phyloP scores from a whole-genome alignment of 1,140 invertebrate genomes.

The Leptestheria dahalacensis region DNA sequence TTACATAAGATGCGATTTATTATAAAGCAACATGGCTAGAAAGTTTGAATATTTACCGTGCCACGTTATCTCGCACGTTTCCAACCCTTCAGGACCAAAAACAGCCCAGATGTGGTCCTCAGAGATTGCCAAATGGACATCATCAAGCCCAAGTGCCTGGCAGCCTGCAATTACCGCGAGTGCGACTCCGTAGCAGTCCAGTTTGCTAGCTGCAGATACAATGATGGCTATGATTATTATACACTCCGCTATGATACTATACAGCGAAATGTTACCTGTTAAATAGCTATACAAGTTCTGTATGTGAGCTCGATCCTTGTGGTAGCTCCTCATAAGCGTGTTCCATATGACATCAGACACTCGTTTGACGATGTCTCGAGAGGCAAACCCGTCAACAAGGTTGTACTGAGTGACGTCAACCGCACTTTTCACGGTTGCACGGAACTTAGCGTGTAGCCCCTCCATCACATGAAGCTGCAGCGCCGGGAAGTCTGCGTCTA shows the following conservation, averaged over 20 bases:
- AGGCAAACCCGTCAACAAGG: slow-evolving; percentile 25
- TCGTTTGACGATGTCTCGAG: slow-evolving; percentile 73
- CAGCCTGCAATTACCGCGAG: slow-evolving; percentile 84
- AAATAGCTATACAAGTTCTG: slow-evolving; percentile 88
- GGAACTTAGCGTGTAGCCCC: slow-evolving; percentile 62
- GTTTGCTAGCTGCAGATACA: slow-evolving; percentile 54
- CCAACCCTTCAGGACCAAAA: slow-evolving; percentile 68
- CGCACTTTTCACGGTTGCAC: slow-evolving; percentile 54
- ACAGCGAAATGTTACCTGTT: slow-evolving; percentile 38
- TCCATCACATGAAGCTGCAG: slow-evolving; percentile 53
- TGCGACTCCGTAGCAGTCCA: slow-evolving; percentile 91
- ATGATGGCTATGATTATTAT: no score
- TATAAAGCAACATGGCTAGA: not conserved
- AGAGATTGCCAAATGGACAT: slow-evolving; percentile 83
- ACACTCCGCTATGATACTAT: no score
- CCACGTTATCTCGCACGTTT: slow-evolving; percentile 62
- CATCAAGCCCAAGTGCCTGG: slow-evolving; percentile 66
- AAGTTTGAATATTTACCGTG: slow-evolving; percentile 31
- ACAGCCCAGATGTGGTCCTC: slow-evolving; percentile 96
- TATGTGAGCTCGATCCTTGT: slow-evolving; percentile 85
- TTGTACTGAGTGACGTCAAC: slow-evolving; percentile 45
- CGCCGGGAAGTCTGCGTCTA: slow-evolving; percentile 34
- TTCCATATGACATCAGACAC: slow-evolving; percentile 94
- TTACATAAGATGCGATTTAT: slow-evolving; percentile 1
- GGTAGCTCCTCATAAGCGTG: slow-evolving; percentile 76